Evolutionary conservation across 2,113 vertebrate species (phyloP).

Genomic region (Cercopithecus mona): DNA sequence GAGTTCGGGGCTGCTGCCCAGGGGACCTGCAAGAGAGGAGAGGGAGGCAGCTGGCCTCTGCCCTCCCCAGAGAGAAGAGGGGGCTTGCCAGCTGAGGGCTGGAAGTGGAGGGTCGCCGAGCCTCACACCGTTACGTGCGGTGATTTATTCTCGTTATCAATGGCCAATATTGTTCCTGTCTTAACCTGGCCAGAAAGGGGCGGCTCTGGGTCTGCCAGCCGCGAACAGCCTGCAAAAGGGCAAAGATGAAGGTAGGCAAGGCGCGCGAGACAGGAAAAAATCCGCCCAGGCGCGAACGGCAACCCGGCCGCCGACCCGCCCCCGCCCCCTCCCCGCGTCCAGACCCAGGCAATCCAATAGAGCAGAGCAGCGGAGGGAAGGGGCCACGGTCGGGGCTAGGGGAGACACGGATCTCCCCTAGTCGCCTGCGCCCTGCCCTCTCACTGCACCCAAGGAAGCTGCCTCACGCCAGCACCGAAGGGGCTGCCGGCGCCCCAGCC

Average conservation of each 20-base stretch:
- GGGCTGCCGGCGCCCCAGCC: conserved; percentile 12
- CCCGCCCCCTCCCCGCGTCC: neutral
- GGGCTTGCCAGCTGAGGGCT: neutral
- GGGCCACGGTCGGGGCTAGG: neutral
- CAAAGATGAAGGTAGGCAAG: conserved; percentile 59
- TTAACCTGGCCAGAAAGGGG: conserved; percentile 32
- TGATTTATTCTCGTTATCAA: conserved; percentile 11
- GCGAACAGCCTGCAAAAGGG: conserved; percentile 57
- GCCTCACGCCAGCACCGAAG: neutral
- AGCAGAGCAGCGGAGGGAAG: neutral
- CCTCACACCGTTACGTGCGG: neutral
- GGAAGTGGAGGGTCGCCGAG: conserved; percentile 11
- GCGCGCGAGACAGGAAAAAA: neutral
- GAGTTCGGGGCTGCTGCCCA: neutral
- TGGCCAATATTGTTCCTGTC: neutral
- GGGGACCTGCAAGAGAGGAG: neutral
- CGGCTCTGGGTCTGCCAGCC: conserved; percentile 14
- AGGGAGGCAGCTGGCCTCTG: neutral
- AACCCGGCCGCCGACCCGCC: neutral
- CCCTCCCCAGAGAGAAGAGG: neutral
- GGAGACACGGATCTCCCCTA: neutral
- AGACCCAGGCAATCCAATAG: neutral
- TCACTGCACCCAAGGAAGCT: neutral
- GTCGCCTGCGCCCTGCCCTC: neutral
- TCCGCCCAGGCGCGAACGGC: neutral